A percentile compares a stretch with the other conserved stretches of the same genome.
These are phyloP conservation scores for Eupithecia pulchellata DNA, from an alignment of 2,888 invertebrate species.

Conservation along the genomic window DNA sequence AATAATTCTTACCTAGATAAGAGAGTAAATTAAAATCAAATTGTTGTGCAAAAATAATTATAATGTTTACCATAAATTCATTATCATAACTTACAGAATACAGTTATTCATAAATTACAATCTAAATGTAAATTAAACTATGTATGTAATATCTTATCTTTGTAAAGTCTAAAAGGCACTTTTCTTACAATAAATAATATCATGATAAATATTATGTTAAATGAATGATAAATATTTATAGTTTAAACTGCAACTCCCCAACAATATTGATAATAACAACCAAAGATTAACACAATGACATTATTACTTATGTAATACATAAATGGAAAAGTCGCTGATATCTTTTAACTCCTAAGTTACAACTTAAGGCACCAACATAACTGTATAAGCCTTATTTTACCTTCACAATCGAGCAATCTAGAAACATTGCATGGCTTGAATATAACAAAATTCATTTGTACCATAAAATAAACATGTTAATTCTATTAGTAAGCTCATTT, in stretches of 20 bases:
- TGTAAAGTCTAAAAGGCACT: conserved; percentile 74
- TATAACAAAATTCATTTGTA: conserved; percentile 39
- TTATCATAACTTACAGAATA: conserved; percentile 55
- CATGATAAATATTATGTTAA: conserved; percentile 37
- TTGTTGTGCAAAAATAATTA: conserved; percentile 81
- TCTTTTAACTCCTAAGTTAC: conserved; percentile 16
- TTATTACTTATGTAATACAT: conserved; percentile 15
- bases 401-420: conserved; percentile 12
- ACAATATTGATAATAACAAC: conserved; percentile 29
- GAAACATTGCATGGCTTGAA: conserved; percentile 27
- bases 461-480: conserved; percentile 39
- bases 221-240: conserved; percentile 23
- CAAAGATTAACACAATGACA: conserved; percentile 21
- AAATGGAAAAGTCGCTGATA: conserved; percentile 9
- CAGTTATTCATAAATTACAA: conserved; percentile 40
- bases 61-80: conserved; percentile 72
- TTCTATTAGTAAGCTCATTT: conserved; percentile 37
- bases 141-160: conserved; percentile 34
- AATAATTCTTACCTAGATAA: neutral
- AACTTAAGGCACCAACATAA: conserved; percentile 43
- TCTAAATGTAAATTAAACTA: conserved; percentile 45
- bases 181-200: conserved; percentile 71
- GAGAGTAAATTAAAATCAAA: conserved; percentile 43
- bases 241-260: conserved; percentile 24
- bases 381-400: conserved; percentile 28